Conservation (phyloP, 2,888 invertebrate species). For the Amorpha juglandis region DNA sequence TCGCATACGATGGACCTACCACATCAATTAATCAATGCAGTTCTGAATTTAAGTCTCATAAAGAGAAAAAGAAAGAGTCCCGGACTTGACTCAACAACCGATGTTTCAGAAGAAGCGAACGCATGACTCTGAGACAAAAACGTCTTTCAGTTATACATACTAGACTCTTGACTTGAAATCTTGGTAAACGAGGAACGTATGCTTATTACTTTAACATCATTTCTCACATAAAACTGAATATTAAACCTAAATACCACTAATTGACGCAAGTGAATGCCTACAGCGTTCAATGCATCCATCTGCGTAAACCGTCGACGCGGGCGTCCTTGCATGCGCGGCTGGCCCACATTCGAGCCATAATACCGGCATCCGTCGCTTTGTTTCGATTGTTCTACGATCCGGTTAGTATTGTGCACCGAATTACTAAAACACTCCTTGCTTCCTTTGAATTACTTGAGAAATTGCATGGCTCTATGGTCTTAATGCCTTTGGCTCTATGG, state of each 20-base stretch:
- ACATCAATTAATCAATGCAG: no score
- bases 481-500: background rate
- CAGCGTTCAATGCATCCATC: slow-evolving; percentile 34
- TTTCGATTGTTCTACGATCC: slow-evolving; percentile 21
- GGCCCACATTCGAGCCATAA: slow-evolving; percentile 47
- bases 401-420: slow-evolving; percentile 15
- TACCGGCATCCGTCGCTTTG: slow-evolving; percentile 21
- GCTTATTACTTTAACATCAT: no score
- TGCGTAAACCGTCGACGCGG: slow-evolving; percentile 37
- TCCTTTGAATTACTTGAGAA: background rate
- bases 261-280: background rate
- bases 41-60: no score
- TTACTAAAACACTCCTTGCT: slow-evolving; percentile 8
- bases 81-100: no score
- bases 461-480: background rate
- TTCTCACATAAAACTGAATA: background rate
- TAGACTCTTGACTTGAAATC: no score
- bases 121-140: no score
- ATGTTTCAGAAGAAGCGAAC: no score
- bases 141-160: no score
- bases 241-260: background rate
- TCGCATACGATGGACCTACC: no score
- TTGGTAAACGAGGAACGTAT: no score
- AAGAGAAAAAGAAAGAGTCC: no score
- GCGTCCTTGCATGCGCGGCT: slow-evolving; percentile 50